Base-by-base conservation (phyloP, 2,888 invertebrate genomes). In the Heterodera filipjevi region DNA sequence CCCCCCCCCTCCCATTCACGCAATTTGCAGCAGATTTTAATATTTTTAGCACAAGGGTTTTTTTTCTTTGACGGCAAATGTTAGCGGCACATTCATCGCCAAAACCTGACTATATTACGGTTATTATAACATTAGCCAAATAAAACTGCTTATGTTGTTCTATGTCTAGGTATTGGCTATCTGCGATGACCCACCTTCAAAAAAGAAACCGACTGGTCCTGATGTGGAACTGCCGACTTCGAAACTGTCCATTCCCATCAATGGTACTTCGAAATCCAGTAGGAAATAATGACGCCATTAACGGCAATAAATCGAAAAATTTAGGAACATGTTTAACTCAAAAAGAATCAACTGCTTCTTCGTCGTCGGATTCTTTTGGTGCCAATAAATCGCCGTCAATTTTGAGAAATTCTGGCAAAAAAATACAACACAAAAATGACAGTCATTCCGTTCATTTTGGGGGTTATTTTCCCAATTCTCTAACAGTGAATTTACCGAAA, bases 101-200 rank as follows among this genome's bases (percentile, higher is more conserved):
- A 66, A 75, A 75, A 19, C 32, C 79, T 27, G 79, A 79, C 53
- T 79, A 79, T 35, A 78, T 79, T 27, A 79, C 79, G n/a, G 79
- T 79, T 27, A 70, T 66, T 66, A 27, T 66, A 3, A 66, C 0
- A 66, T 32, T 32, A 1, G 8, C 6, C 1, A 5, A n/a, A 66
- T 14, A 66, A 66, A 66, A 66, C 3, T 66, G 6, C 12, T 19
- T 14, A 49, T 3, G 14, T 14, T 49, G 16, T 49, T 49, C 3
- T 14, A 19, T 49, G 49, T 14, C 49, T 16, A 79, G 79, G 71
- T 79, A 44, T 35, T 79, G 32, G 79, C 79, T 16, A 79, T 79
- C 22, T 79, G 78, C 32, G 79, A 79, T 49, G 79, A 79, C 27
- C 79, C 79, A 12, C 77, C 79, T 14, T 44, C 76, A 59, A 59